Base-by-base conservation (phyloP, 2,113 vertebrate genomes). In the Perognathus longimembris region DNA sequence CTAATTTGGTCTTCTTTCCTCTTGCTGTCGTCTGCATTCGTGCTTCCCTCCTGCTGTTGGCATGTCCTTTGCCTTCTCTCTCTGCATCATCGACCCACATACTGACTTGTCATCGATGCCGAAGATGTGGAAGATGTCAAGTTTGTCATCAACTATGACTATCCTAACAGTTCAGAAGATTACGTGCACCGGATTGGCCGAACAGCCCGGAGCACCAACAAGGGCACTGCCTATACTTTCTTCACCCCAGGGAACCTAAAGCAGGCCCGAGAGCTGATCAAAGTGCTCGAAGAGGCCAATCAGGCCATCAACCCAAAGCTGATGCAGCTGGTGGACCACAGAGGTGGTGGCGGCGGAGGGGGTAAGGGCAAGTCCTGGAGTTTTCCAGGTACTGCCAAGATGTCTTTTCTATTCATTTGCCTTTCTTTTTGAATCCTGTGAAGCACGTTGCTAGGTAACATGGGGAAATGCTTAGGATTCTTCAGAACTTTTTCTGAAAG, bases 111-210 rank as follows among this genome's bases (percentile, higher is more conserved):
- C 96, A 0, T 92, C 88, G 97, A 91, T 93, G 95, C 77, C 94
- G 98, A 99, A 98, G 99, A 99, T 1, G 99, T 99, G 98, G 99
- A 99, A 97, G 99, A 99, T 78, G 98, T 99, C 96, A 99, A 99
- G 98, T 99, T 99, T 97, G 99, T 99, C 98, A 99, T 99, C 98
- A 99, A 99, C 98, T 99, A 99, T 97, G 99, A 99, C 98, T 99
- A 99, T 97, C 99, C 99, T 89, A 99, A 98, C 98, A 99, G 98
- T 94, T 99, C 99, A 0, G 99, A 99, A 97, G 99, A 99, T 97
- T 99, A 99, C 0, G 99, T 99, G 95, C 99, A 99, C 95, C 98
- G 99, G 3, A 99, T 99, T 85, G 99, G 99, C 45, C 99, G 99
- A 67, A 99, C 99, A 0, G 99, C 99, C 36, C 99, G 99, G 84